Base-by-base conservation (phyloP, 2,888 invertebrate species). In the Cinara cedri region DNA sequence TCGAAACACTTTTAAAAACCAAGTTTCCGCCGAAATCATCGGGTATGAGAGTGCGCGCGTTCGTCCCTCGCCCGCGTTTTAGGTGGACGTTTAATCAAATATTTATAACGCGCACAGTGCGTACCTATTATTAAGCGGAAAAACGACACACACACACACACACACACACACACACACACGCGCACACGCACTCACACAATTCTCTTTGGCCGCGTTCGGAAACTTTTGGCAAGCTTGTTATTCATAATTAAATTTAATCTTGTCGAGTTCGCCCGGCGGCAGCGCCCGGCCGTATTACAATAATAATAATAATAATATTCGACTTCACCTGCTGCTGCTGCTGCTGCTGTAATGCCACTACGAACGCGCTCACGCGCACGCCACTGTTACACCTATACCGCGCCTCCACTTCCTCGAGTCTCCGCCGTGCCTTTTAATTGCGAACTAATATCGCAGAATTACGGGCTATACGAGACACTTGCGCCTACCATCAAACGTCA, bases 191-290 rank as follows among this genome's bases (percentile, higher is more conserved):
- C n/a, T n/a, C n/a, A n/a, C n/a, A 54, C 46, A 49, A 44, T 75
- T 63, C 63, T 75, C 54, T 60, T 72, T n/a, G 55, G n/a, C 24
- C 21, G 26, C 60, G 26, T 46, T 24, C 19, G 10, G 44, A 42
- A 65, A 75, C 75, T 75, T 75, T 75, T n/a, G 65, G n/a, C 42
- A 44, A 75, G 75, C 75, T 75, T 75, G 65, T 75, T 65, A 75
- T 75, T 75, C 75, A 75, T 75, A 75, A 75, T 75, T 75, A 75
- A 75, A 75, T 75, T 75, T 44, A 65, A 75, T 75, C 75, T 55
- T 24, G 65, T 65, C n/a, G 75, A 75, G 75, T 75, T 75, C 54
- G 3, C n/a, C 21, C 46, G 26, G n/a, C 44, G 16, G 1, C 55
- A 46, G 14, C 34, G 21, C 19, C 4, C 14, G 19, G 16, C 19